Base-by-base conservation (phyloP, 1,140 invertebrate species). In the Dendroctonus ponderosae region DNA sequence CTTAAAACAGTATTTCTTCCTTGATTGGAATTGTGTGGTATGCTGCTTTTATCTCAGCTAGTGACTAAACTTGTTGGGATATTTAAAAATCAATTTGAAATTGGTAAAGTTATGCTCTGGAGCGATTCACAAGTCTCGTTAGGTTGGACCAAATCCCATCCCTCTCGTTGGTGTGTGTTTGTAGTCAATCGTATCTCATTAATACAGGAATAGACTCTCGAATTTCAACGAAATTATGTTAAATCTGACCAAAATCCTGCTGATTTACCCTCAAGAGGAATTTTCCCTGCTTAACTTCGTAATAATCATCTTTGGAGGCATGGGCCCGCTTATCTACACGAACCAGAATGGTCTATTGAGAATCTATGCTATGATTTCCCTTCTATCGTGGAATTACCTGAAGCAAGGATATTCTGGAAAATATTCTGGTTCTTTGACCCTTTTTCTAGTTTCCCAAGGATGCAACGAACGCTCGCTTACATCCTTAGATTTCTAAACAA, bases 231-330 rank as follows among this genome's bases (percentile, higher is more conserved):
- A 75, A n/a, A 41, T 0, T 67, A 76, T 51, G 63, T 77, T 3
- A 38, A 44, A 7, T 50, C 71, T 2, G 6, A 0, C 1, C 14
- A 71, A 7, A 78, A 78, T 50, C 77, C 74, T 0, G 76, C 75
- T 5, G 76, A 77, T 54, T 54, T 71, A 7, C 70, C 70, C 7
- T 74, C 75, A 7, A 41, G 74, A 12, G 75, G 73, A 7, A 8
- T 72, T 0, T 40, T 48, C 7, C 69, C 72, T 15, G 7, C n/a
- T 46, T 1, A 1, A 46, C 44, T 46, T 46, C 8, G 12, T 11
- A 46, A 46, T 46, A 46, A 12, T 46, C 8, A 46, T 46, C 44
- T 46, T 46, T 46, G 44, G 44, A 2, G 44, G 44, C 44, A 46
- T 11, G 44, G 4, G 9, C 4, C 44, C 8, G 44, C 3, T 46